Percentiles rank a stretch among this genome's conserved stretches.
These are phyloP conservation scores for Campylorhamphus procurvoides DNA, from an alignment of 2,113 vertebrate genomes.

Conservation along the genomic window DNA sequence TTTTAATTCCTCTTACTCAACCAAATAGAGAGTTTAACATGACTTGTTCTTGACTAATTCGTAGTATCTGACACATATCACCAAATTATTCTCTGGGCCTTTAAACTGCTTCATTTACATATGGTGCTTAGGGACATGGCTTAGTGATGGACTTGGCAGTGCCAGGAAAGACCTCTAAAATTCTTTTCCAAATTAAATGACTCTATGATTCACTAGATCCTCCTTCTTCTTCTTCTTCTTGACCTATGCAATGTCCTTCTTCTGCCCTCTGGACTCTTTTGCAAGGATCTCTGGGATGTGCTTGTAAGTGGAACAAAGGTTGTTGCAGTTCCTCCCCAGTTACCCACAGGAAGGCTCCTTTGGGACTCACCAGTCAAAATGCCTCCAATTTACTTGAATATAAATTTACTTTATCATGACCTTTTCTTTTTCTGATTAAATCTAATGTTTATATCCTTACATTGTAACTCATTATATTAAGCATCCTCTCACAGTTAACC, in stretches of 20 bases:
- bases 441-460: neutral
- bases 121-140: neutral
- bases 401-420: neutral
- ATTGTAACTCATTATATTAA: neutral
- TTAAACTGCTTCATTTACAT: neutral
- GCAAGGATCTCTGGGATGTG: neutral
- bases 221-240: neutral
- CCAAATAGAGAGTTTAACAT: neutral
- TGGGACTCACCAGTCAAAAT: neutral
- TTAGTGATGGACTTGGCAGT: neutral
- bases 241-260: neutral
- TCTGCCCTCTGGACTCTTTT: neutral
- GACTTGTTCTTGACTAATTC: neutral
- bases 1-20: neutral
- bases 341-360: neutral
- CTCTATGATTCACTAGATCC: neutral
- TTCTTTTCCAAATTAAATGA: neutral
- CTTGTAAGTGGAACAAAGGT: neutral
- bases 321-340: neutral
- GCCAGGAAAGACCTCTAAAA: neutral
- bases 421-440: neutral
- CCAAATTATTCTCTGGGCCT: neutral
- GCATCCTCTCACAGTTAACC: neutral
- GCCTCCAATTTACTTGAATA: neutral
- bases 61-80: neutral